A percentile compares a stretch with the other conserved stretches of the same genome.
These are phyloP conservation scores for Polyommatus icarus DNA, from an alignment of 2,888 invertebrate genomes.

Conservation along the genomic window DNA sequence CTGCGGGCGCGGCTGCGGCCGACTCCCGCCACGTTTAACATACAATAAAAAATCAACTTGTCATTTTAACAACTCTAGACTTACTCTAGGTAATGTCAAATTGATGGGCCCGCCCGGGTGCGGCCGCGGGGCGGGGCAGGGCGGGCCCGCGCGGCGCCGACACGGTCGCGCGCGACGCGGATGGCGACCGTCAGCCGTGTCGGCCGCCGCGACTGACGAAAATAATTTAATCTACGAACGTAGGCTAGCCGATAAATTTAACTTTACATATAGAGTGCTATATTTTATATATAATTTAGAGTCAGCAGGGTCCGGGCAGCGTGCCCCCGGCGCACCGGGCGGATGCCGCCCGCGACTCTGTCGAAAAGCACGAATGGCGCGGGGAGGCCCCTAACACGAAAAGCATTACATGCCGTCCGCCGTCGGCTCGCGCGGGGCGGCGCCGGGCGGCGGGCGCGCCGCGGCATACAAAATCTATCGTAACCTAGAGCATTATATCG, in stretches of 20 bases:
- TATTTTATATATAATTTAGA: slow-evolving; percentile 48
- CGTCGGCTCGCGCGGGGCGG: background rate
- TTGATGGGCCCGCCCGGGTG: slow-evolving; percentile 51
- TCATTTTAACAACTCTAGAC: slow-evolving; percentile 76
- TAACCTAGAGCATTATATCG: slow-evolving; percentile 28
- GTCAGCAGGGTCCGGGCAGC: background rate
- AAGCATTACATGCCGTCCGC: slow-evolving; percentile 68
- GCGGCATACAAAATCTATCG: slow-evolving; percentile 30
- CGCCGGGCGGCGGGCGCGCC: background rate
- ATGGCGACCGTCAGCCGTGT: slow-evolving; percentile 34
- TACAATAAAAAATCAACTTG: slow-evolving; percentile 60
- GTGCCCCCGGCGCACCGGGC: background rate
- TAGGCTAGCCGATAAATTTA: slow-evolving; percentile 56
- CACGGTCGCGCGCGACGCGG: slow-evolving; percentile 23
- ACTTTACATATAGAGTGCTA: slow-evolving; percentile 52
- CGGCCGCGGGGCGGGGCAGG: slow-evolving; percentile 19
- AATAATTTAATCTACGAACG: slow-evolving; percentile 51
- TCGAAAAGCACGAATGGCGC: slow-evolving; percentile 70
- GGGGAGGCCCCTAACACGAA: slow-evolving; percentile 52
- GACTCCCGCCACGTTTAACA: slow-evolving; percentile 30
- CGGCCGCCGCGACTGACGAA: slow-evolving; percentile 38
- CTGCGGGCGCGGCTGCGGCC: background rate
- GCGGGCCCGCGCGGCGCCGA: slow-evolving; percentile 13
- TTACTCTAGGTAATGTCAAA: slow-evolving; percentile 77
- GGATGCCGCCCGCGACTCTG: background rate